Evolutionary conservation across 2,113 vertebrate genomes (phyloP).

Genomic region (Emydocephalus ijimae): DNA sequence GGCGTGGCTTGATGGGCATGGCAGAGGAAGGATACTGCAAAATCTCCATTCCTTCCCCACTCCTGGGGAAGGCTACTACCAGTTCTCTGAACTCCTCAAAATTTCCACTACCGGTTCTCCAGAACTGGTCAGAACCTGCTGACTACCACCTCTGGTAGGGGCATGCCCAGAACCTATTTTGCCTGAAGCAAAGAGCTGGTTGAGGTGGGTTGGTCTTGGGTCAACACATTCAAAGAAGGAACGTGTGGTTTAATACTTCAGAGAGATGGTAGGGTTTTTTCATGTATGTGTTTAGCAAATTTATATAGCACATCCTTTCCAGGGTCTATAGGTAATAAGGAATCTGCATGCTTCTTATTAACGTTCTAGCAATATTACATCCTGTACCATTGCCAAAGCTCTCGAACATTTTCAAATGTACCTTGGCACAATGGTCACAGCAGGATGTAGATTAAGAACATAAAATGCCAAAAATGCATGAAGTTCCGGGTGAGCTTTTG

Average conservation of each 20-base stretch:
- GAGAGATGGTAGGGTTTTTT: not conserved
- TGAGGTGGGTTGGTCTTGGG: not conserved
- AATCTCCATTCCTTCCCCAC: too few species aligned
- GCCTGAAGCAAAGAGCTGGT: not conserved
- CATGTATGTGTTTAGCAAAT: not conserved
- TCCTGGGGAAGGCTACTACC: too few species aligned
- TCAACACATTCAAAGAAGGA: not conserved
- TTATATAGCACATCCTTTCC: not conserved
- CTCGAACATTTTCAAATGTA: not conserved
- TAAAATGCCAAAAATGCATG: not conserved
- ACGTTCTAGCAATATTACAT: not conserved
- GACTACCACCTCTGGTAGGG: not conserved
- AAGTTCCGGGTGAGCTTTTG: not conserved
- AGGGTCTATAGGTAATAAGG: not conserved
- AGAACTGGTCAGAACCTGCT: too few species aligned
- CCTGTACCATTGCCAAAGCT: not conserved
- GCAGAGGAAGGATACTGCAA: too few species aligned
- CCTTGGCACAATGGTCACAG: not conserved
- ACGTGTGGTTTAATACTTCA: not conserved
- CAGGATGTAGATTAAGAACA: not conserved
- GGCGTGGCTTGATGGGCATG: too few species aligned
- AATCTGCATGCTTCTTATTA: not conserved
- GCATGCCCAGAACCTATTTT: not conserved
- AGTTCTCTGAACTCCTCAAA: too few species aligned
- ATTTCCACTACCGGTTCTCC: too few species aligned